Conservation (phyloP, 2,113 vertebrate genomes). For the Clupea harengus region DNA sequence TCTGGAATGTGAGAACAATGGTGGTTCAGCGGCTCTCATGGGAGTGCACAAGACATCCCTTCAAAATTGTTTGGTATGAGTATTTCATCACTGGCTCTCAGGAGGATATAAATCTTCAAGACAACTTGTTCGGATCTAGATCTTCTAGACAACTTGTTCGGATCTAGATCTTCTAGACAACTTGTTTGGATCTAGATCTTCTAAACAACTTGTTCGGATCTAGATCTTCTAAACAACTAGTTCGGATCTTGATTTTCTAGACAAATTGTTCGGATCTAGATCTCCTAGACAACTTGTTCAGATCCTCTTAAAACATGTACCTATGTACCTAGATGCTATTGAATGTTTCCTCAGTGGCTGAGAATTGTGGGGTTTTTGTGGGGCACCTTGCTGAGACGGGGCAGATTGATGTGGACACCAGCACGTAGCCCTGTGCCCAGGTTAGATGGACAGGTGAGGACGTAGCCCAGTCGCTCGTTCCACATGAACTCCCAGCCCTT, state of each 20-base stretch:
- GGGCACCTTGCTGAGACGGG: conserved; percentile 71
- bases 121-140: too few species aligned
- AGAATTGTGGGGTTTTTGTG: too few species aligned
- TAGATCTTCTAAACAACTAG: too few species aligned
- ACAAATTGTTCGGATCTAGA: too few species aligned
- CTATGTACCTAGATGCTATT: too few species aligned
- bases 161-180: neutral
- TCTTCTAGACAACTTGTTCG: neutral
- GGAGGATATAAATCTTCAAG: neutral
- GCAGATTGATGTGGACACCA: conserved; percentile 73
- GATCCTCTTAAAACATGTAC: too few species aligned
- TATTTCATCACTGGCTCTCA: neutral
- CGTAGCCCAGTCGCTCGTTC: conserved; percentile 71
- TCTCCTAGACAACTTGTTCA: too few species aligned
- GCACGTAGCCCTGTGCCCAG: conserved; percentile 74
- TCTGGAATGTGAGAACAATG: neutral
- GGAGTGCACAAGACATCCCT: neutral
- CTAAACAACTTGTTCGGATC: too few species aligned
- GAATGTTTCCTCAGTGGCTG: too few species aligned
- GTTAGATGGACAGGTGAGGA: conserved; percentile 76
- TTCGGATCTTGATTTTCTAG: too few species aligned
- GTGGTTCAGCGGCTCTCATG: neutral
- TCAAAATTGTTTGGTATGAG: neutral
- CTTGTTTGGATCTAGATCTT: too few species aligned
- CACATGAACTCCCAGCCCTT: conserved; percentile 78